phyloP scores from a whole-genome alignment of 2,113 vertebrate species.

The Neodontobutis hainanensis region DNA sequence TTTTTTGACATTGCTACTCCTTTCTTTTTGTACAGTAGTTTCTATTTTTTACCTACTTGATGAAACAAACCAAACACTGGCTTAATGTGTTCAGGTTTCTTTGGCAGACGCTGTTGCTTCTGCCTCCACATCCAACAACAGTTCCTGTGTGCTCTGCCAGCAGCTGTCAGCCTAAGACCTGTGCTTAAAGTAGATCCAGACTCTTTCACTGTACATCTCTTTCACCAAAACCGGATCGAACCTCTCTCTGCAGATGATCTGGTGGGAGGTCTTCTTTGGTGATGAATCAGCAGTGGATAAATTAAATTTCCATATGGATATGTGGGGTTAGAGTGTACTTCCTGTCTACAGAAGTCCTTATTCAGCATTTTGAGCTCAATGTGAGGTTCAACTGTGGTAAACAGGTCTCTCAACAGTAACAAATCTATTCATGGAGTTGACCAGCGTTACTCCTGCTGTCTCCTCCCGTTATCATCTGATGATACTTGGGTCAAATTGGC shows the following conservation, averaged over 20 bases:
- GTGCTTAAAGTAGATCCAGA: conserved; percentile 39
- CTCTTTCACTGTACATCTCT: conserved; percentile 9
- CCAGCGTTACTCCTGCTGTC: conserved; percentile 4
- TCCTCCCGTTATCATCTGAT: conserved; percentile 17
- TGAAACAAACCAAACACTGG: conserved; percentile 50
- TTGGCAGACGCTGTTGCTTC: conserved; percentile 37
- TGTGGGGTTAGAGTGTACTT: conserved; percentile 47
- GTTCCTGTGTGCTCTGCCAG: conserved; percentile 51
- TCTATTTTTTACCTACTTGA: conserved; percentile 27
- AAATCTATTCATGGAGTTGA: conserved; percentile 4
- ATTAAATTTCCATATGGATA: conserved; percentile 56
- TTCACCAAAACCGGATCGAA: conserved; percentile 26
- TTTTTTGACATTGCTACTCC: conserved; percentile 10
- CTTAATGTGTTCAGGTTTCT: conserved; percentile 29
- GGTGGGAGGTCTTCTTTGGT: conserved; percentile 60
- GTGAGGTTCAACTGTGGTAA: conserved; percentile 16
- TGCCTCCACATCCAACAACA: conserved; percentile 45
- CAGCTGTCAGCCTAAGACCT: conserved; percentile 21
- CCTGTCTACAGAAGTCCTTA: conserved; percentile 35
- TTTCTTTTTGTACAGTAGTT: conserved; percentile 21
- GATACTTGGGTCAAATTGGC: conserved; percentile 19
- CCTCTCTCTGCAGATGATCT: conserved; percentile 15
- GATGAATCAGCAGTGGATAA: conserved; percentile 24
- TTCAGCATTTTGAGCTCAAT: conserved; percentile 20
- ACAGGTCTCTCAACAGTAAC: conserved; percentile 21